phyloP scores from a whole-genome alignment of 2,797 vertebrate species.

The Gadopsis marmoratus region DNA sequence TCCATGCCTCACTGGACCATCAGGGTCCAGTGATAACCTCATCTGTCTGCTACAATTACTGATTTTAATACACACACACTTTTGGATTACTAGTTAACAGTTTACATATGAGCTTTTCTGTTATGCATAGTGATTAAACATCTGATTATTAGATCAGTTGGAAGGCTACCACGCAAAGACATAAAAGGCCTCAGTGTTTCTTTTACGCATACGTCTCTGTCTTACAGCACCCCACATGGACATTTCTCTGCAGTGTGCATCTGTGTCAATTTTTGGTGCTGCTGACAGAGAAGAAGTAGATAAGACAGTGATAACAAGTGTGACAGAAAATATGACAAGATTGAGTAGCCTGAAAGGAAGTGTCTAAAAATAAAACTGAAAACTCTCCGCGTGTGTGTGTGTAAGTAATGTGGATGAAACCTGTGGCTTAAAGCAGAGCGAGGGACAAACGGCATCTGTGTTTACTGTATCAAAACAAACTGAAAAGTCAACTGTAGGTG shows the following conservation, averaged over 20 bases:
- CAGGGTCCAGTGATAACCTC: constrained; percentile 52
- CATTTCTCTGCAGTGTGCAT: constrained; percentile 2
- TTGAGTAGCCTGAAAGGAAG: background rate
- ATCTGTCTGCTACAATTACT: constrained; percentile 68
- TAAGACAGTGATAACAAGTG: constrained; percentile 20
- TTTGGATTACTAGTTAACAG: background rate
- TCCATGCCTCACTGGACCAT: constrained; percentile 64
- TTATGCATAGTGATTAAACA: constrained; percentile 6
- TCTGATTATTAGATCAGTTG: constrained; percentile 23
- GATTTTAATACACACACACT: constrained; percentile 25
- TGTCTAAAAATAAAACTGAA: background rate
- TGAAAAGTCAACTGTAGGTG: background rate
- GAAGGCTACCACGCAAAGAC: background rate
- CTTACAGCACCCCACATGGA: background rate
- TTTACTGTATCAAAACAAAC: constrained; percentile 14
- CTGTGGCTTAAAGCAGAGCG: background rate
- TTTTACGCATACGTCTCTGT: background rate
- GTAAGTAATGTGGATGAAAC: no score
- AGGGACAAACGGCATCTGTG: constrained; percentile 3
- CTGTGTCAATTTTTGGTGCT: background rate
- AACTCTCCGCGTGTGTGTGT: constrained; percentile 2
- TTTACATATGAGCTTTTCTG: constrained; percentile 11
- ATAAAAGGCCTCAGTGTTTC: background rate
- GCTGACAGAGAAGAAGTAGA: constrained; percentile 1
- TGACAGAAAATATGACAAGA: constrained; percentile 16